Evolutionary conservation across 2,888 invertebrate genomes (phyloP).

Genomic region (Parapristionchus giblindavisi): DNA sequence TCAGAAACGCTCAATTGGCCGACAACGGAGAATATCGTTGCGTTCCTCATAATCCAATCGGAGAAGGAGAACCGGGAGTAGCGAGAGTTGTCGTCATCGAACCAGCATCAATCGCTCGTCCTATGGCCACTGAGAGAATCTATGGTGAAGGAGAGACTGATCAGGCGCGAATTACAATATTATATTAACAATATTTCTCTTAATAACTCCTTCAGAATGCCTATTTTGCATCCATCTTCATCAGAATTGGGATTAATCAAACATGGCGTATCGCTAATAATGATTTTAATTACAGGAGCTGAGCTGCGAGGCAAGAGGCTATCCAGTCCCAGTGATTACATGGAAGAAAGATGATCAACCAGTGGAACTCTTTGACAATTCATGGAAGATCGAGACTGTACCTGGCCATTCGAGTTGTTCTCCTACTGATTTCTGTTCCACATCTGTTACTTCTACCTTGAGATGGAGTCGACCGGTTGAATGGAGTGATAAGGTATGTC

Average conservation of each 20-base stretch:
- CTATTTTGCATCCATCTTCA: neutral
- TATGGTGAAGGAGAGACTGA: conserved; percentile 54
- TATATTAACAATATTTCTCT: neutral
- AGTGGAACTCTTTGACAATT: conserved; percentile 28
- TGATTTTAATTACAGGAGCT: conserved; percentile 41
- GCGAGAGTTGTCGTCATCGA: conserved; percentile 77
- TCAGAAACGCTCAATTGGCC: conserved; percentile 82
- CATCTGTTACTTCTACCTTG: conserved; percentile 51
- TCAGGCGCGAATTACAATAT: conserved; percentile 16
- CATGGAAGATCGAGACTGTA: conserved; percentile 30
- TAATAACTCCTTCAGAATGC: neutral
- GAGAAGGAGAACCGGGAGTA: conserved; percentile 79
- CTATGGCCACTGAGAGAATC: conserved; percentile 53
- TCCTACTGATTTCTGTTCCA: conserved; percentile 51
- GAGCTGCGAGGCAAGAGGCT: conserved; percentile 65
- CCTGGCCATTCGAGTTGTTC: conserved; percentile 48
- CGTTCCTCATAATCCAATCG: conserved; percentile 85
- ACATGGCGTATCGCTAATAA: neutral
- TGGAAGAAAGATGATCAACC: conserved; percentile 64
- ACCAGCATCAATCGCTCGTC: conserved; percentile 59
- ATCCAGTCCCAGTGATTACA: conserved; percentile 58
- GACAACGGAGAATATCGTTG: conserved; percentile 90
- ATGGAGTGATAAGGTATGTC: conserved; percentile 79
- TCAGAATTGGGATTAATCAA: neutral
- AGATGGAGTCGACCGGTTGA: conserved; percentile 75